Conservation (phyloP, 2,113 vertebrate genomes). For the Zapus hudsonius region DNA sequence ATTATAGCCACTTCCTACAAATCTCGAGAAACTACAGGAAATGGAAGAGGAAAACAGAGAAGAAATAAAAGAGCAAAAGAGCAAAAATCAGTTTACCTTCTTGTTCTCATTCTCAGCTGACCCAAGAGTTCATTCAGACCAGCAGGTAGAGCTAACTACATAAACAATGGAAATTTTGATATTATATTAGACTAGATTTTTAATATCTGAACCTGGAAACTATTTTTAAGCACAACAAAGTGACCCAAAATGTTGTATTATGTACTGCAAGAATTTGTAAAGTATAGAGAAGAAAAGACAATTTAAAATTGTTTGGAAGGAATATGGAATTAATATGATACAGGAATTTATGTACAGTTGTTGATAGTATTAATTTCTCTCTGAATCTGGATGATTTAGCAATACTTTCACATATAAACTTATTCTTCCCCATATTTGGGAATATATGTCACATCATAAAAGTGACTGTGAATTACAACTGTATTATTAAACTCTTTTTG, state of each 20-base stretch:
- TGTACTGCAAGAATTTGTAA: background rate
- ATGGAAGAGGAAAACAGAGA: background rate
- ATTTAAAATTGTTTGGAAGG: background rate
- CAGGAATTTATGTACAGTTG: background rate
- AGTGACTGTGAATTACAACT: background rate
- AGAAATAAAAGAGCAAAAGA: background rate
- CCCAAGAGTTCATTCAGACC: background rate
- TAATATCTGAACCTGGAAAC: background rate
- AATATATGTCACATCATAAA: background rate
- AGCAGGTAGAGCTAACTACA: background rate
- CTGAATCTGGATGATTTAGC: background rate
- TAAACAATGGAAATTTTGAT: background rate
- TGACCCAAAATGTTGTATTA: background rate
- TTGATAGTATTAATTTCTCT: background rate
- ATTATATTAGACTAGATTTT: background rate
- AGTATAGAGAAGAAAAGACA: background rate
- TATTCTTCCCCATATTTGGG: background rate
- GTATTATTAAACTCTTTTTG: background rate
- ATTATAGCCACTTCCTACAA: background rate
- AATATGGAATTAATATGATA: background rate
- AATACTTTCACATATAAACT: background rate
- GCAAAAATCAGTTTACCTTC: background rate
- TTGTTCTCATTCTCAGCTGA: background rate
- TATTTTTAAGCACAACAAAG: background rate
- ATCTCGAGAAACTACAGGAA: background rate